Percentiles rank a stretch among this genome's conserved stretches.
These are phyloP conservation scores for Macaria notata DNA, from an alignment of 2,888 invertebrate genomes.

Conservation along the genomic window DNA sequence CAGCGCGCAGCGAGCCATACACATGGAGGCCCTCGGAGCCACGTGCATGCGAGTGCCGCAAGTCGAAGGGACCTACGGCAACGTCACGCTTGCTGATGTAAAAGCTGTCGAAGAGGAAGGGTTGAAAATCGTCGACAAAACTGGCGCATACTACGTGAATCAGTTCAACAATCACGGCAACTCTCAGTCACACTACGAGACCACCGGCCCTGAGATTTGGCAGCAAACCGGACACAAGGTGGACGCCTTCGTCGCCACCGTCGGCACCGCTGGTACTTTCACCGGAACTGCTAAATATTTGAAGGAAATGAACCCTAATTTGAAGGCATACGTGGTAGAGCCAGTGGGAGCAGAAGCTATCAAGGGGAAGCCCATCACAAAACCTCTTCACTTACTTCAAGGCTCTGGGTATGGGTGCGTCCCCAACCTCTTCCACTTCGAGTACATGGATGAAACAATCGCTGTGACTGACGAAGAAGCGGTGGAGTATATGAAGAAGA, in stretches of 20 bases:
- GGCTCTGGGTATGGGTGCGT: conserved; percentile 73
- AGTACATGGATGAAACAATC: conserved; percentile 65
- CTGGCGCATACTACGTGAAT: conserved; percentile 66
- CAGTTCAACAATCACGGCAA: conserved; percentile 67
- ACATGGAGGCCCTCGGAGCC: conserved; percentile 75
- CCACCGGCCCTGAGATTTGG: conserved; percentile 76
- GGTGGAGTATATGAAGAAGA: conserved; percentile 55
- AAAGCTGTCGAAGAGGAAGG: conserved; percentile 63
- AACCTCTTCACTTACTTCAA: conserved; percentile 71
- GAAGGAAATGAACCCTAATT: conserved; percentile 63
- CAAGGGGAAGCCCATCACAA: conserved; percentile 64
- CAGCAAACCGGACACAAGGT: conserved; percentile 68
- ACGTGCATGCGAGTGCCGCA: conserved; percentile 68
- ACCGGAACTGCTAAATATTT: conserved; percentile 65
- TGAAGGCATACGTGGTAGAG: conserved; percentile 66
- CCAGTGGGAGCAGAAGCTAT: conserved; percentile 69
- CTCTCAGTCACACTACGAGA: conserved; percentile 61
- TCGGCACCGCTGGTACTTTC: conserved; percentile 73
- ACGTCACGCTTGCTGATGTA: conserved; percentile 68
- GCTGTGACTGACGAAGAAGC: conserved; percentile 68
- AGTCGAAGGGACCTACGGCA: conserved; percentile 72
- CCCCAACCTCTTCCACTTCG: conserved; percentile 65
- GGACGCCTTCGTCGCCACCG: conserved; percentile 68
- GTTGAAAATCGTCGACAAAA: conserved; percentile 53
- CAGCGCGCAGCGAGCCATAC: conserved; percentile 69